phyloP scores from a whole-genome alignment of 2,888 invertebrate genomes.

The Mimas tiliae region DNA sequence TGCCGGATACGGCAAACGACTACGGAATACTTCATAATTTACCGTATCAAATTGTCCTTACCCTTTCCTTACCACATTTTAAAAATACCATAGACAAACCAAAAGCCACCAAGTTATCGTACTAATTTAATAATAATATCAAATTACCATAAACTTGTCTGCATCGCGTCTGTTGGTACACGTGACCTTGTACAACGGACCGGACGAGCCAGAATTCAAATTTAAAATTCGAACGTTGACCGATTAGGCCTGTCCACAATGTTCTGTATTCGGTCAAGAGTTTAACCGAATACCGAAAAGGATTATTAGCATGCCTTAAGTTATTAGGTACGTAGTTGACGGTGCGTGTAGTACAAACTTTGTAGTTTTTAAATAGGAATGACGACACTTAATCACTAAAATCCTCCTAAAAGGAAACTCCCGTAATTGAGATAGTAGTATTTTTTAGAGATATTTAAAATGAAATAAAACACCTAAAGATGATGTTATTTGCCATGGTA shows the following conservation, averaged over 20 bases:
- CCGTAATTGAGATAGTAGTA: too few relatives aligned
- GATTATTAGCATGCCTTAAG: not conserved
- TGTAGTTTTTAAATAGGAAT: too few relatives aligned
- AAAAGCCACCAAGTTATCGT: not conserved
- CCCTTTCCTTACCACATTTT: too few relatives aligned
- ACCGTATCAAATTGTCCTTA: too few relatives aligned
- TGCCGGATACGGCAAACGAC: not conserved
- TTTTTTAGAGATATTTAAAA: too few relatives aligned
- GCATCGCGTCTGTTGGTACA: constrained; percentile 12
- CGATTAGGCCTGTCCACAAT: not conserved
- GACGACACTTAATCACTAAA: too few relatives aligned
- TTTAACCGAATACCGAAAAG: constrained; percentile 10
- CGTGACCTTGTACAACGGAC: constrained; percentile 18
- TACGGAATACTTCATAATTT: not conserved
- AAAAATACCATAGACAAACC: too few relatives aligned
- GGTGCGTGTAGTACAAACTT: too few relatives aligned
- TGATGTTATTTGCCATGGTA: too few relatives aligned
- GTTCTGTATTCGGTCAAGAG: not conserved
- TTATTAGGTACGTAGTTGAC: not conserved
- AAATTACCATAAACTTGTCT: constrained; percentile 1
- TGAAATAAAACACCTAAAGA: too few relatives aligned
- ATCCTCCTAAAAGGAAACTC: too few relatives aligned
- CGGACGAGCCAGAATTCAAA: constrained; percentile 20
- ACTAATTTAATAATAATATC: constrained; percentile 5
- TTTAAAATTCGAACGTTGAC: constrained; percentile 29